Percentiles rank a stretch among this genome's conserved stretches.
Evolutionary conservation across 2,113 vertebrate genomes (phyloP).

Genomic region (Myrmecophaga tridactyla): DNA sequence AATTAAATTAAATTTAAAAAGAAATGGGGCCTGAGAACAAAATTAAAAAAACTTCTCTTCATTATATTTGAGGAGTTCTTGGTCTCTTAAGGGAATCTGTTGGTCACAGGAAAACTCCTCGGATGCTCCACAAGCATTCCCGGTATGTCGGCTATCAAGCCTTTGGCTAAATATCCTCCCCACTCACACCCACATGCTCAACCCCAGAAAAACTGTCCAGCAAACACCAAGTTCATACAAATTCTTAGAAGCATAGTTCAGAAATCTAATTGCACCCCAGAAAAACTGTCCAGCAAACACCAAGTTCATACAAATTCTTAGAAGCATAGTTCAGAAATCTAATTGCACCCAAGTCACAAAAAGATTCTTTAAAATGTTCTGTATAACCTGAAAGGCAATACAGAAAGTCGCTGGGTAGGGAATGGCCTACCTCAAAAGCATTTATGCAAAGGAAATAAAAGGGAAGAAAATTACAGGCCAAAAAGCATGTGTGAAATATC

Average conservation of each 20-base stretch:
- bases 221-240: background rate
- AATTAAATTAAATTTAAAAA: too few species aligned
- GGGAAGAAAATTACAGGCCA: background rate
- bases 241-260: background rate
- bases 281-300: background rate
- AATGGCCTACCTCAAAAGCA: background rate
- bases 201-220: background rate
- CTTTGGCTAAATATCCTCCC: background rate
- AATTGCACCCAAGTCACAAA: background rate
- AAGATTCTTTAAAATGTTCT: background rate
- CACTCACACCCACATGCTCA: background rate
- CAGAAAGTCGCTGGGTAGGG: background rate
- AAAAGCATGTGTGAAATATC: background rate
- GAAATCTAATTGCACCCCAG: too few species aligned
- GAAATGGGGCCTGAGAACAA: too few species aligned
- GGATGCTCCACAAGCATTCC: background rate
- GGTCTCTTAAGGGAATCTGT: background rate
- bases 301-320: background rate
- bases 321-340: background rate
- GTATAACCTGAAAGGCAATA: background rate
- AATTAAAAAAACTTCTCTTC: conserved; percentile 3
- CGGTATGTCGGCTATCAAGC: background rate
- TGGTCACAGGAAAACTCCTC: background rate
- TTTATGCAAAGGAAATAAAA: background rate
- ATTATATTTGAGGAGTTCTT: background rate